Evolutionary conservation across 2,797 vertebrate genomes (phyloP), one percentile per base, ranked within the genome.

Genomic region (Protonibea diacanthus): DNA sequence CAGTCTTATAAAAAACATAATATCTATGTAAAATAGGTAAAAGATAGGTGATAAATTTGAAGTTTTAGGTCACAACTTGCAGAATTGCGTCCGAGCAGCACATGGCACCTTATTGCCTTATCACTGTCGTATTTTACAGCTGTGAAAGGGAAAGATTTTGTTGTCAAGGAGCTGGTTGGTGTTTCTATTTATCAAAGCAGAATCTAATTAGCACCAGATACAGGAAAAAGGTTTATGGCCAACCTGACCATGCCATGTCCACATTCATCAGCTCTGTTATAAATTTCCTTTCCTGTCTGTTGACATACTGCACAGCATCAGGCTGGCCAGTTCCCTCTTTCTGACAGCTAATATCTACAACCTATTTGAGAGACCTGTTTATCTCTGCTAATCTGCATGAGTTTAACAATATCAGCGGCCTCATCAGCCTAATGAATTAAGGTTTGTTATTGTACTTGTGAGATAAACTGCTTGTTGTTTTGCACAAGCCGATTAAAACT

Each of bases 131-230:
- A 71, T 76, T 84, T 63, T 51, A 57, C 60, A 48, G n/a, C 17
- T 56, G 65, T 47, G 38, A 56, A 66, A 77, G 45, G 79, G 29
- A 52, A 78, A 12, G 20, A 33, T 45, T 61, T 65, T 81, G 87
- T 91, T 85, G 86, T 90, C 90, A 91, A 65, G 83, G 74, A 86
- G 84, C 56, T 66, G 59, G 25, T 67, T 59, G 58, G 51, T 61
- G 72, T 87, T 67, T 89, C 77, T 92, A 63, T 94, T 93, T 89
- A 89, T 91, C 76, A 85, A 88, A 87, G 88, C 81, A 84, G 65
- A 90, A 92, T 88, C 75, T 91, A 93, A 94, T 95, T 92, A 93
- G 60, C 80, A 87, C 51, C 76, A 90, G 82, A 91, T 90, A 73
- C 83, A 91, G 76, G 76, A 81, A 63, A 80, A 77, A 66, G 51